phyloP scores from a whole-genome alignment of 2,888 invertebrate genomes.

The Ophion ellenae region DNA sequence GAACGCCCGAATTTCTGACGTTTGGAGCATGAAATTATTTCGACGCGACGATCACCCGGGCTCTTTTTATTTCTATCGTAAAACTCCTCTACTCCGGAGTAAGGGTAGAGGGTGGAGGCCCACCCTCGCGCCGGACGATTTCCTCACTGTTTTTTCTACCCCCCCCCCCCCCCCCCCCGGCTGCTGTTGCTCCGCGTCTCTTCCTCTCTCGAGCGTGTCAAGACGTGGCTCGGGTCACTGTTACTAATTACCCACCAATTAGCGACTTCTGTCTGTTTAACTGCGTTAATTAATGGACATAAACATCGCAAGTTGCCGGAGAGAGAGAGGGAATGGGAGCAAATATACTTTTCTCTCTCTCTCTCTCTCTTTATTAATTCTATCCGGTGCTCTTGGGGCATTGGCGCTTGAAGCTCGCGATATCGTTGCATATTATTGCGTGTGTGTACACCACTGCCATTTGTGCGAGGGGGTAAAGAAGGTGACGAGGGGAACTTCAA shows the following conservation, averaged over 20 bases:
- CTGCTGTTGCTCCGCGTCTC: conserved; percentile 23
- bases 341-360: conserved; percentile 60
- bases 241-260: conserved; percentile 82
- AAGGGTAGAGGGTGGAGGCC: conserved; percentile 7
- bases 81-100: conserved; percentile 8
- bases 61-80: not conserved
- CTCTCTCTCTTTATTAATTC: conserved; percentile 18
- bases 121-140: conserved; percentile 26
- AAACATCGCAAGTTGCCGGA: conserved; percentile 75
- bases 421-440: conserved; percentile 19
- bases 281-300: conserved; percentile 81
- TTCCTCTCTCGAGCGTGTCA: conserved; percentile 35
- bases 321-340: conserved; percentile 6
- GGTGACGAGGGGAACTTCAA: conserved; percentile 37
- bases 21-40: conserved; percentile 1
- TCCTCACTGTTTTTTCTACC: conserved; percentile 28
- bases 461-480: conserved; percentile 20
- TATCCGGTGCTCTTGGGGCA: conserved; percentile 40
- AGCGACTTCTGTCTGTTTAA: conserved; percentile 80
- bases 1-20: not conserved
- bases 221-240: conserved; percentile 75
- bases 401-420: conserved; percentile 32
- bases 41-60: not conserved
- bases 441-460: conserved; percentile 19
- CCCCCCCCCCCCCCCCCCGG: conserved; percentile 45